Conservation (phyloP, 2,797 vertebrate genomes). For the Phalanger gymnotis region DNA sequence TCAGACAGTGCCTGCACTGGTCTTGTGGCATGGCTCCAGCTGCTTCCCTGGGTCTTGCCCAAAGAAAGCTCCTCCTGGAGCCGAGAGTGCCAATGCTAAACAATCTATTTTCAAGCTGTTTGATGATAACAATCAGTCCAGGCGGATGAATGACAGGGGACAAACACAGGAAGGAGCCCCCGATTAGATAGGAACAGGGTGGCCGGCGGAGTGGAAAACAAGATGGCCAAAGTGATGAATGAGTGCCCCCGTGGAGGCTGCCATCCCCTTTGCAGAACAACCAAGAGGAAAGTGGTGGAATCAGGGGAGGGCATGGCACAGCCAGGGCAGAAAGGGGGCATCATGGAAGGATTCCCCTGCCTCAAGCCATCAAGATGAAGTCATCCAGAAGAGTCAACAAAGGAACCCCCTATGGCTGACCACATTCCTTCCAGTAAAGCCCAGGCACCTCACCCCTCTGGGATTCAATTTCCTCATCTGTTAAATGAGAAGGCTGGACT, state of each 20-base stretch:
- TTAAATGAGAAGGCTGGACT: background rate
- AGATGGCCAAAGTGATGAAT: slow-evolving; percentile 85
- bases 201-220: slow-evolving; percentile 80
- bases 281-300: slow-evolving; percentile 64
- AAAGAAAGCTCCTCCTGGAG: slow-evolving; percentile 70
- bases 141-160: slow-evolving; percentile 82
- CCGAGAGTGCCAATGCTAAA: slow-evolving; percentile 79
- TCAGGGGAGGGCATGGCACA: slow-evolving; percentile 53
- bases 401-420: background rate
- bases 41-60: slow-evolving; percentile 65
- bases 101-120: slow-evolving; percentile 85
- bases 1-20: slow-evolving; percentile 43
- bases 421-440: background rate
- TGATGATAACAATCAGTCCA: slow-evolving; percentile 85
- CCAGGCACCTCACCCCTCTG: background rate
- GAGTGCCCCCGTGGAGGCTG: slow-evolving; percentile 70
- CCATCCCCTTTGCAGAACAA: slow-evolving; percentile 78
- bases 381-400: background rate
- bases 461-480: background rate
- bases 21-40: background rate
- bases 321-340: background rate
- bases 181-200: slow-evolving; percentile 86
- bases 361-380: background rate
- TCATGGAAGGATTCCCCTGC: background rate
- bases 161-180: slow-evolving; percentile 88